Evolutionary conservation across 2,888 invertebrate species (phyloP).

Genomic region (Spisula solida): DNA sequence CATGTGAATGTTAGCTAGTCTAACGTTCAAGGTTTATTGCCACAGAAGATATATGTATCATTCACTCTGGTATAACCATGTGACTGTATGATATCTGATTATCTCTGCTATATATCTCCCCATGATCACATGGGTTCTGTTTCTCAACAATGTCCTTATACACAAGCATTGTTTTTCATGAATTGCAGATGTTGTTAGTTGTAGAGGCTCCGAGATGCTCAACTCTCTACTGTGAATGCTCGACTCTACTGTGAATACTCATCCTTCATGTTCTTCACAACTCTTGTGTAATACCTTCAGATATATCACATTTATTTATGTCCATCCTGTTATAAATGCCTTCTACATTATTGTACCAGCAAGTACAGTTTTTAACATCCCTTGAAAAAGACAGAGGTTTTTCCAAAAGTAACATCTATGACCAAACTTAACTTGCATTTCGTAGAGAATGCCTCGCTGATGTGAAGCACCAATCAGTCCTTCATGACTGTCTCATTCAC

Average conservation of each 20-base stretch:
- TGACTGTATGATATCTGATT: too few relatives aligned
- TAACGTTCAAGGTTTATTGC: neutral
- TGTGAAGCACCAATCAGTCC: neutral
- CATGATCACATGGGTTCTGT: neutral
- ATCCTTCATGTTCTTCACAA: neutral
- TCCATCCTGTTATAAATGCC: too few relatives aligned
- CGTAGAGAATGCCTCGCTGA: too few relatives aligned
- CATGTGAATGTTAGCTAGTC: neutral
- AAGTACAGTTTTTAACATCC: too few relatives aligned
- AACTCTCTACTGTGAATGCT: neutral
- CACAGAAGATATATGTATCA: neutral
- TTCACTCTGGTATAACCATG: neutral
- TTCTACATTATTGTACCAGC: too few relatives aligned
- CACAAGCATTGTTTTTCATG: conserved; percentile 11
- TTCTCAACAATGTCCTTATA: neutral
- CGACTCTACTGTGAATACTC: neutral
- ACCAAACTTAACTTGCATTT: too few relatives aligned
- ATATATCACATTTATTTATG: neutral
- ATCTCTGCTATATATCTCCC: neutral
- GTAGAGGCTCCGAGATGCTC: neutral
- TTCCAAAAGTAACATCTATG: too few relatives aligned
- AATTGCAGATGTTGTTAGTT: conserved; percentile 22
- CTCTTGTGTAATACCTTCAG: neutral
- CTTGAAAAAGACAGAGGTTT: neutral
- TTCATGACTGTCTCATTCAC: neutral